Evolutionary conservation across 2,113 vertebrate genomes (phyloP), one percentile per base, ranked within the genome.

Genomic region (Ploceus nigricollis): DNA sequence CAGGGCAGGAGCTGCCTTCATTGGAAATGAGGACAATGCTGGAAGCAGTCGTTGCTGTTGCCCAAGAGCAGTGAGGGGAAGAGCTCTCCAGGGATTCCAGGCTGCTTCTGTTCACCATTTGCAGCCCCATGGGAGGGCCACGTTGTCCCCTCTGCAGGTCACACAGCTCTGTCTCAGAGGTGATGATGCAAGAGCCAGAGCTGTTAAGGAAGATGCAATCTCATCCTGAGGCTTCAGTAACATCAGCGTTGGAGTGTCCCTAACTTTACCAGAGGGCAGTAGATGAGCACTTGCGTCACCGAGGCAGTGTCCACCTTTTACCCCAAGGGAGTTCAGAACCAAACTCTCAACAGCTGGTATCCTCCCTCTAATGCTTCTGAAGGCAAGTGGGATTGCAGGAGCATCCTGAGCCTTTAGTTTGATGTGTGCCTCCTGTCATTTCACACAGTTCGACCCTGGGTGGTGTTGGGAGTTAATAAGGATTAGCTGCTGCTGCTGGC

Each of bases 231-330:
- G 53, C 9, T 80, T 42, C 4, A 4, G 9, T 1, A 47, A 58
- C 48, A 25, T 15, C 58, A 2, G 25, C 15, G 2, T 19, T 42
- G 1, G 13, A 53, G 48, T 6, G 10, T 30, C 71, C 42, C 61
- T 21, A 17, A 31, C 4, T 13, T 13, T 8, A 11, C 9, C 57
- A 18, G 77, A 33, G 53, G 28, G 61, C 66, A 58, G 40, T 0
- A 4, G 25, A 7, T 19, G 47, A 33, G 11, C 2, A 1, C 31
- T 28, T 5, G 4, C 1, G 1, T 54, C 2, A 3, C 50, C 0
- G 0, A 23, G 54, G 73, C 30, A 6, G 6, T 21, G 54, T 11
- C 35, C 51, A 70, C 22, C 28, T 24, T 0, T 50, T 30, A 35
- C 27, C 35, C 47, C 50, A 25, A 35, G 14, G 22, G 18, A 17